phyloP scores from a whole-genome alignment of 2,888 invertebrate genomes.

The Bedellia somnulentella region DNA sequence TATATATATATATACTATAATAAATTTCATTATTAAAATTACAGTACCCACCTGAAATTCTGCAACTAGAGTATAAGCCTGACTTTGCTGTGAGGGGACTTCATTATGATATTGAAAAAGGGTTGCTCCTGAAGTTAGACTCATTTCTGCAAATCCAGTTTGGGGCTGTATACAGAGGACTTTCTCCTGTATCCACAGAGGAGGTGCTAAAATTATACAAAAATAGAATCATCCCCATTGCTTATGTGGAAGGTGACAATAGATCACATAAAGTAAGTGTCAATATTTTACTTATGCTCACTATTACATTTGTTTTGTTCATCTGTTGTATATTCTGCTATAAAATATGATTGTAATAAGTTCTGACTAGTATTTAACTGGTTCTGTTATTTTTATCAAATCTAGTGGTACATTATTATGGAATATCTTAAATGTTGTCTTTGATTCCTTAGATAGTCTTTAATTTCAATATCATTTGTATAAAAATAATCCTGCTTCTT shows the following conservation, averaged over 20 bases:
- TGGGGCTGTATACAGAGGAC: constrained; percentile 88
- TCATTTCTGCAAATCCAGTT: constrained; percentile 96
- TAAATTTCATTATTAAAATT: constrained; percentile 19
- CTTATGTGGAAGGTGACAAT: constrained; percentile 80
- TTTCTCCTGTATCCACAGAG: constrained; percentile 77
- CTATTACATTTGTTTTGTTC: too few relatives aligned
- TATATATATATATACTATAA: too few relatives aligned
- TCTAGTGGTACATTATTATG: too few relatives aligned
- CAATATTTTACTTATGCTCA: not conserved
- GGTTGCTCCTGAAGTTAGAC: constrained; percentile 90
- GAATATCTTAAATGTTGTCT: too few relatives aligned
- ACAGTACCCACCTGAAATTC: constrained; percentile 87
- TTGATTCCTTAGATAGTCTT: too few relatives aligned
- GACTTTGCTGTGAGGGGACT: constrained; percentile 94
- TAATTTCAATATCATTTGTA: too few relatives aligned
- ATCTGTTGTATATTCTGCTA: too few relatives aligned
- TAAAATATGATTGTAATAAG: too few relatives aligned
- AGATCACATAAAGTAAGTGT: constrained; percentile 69
- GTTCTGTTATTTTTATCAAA: too few relatives aligned
- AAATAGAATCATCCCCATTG: constrained; percentile 83
- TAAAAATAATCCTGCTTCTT: too few relatives aligned
- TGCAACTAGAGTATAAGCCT: constrained; percentile 82
- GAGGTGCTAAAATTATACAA: constrained; percentile 86
- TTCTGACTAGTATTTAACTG: too few relatives aligned
- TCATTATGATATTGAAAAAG: constrained; percentile 97